phyloP scores from a whole-genome alignment of 2,113 vertebrate genomes.

The Engystomops pustulosus region DNA sequence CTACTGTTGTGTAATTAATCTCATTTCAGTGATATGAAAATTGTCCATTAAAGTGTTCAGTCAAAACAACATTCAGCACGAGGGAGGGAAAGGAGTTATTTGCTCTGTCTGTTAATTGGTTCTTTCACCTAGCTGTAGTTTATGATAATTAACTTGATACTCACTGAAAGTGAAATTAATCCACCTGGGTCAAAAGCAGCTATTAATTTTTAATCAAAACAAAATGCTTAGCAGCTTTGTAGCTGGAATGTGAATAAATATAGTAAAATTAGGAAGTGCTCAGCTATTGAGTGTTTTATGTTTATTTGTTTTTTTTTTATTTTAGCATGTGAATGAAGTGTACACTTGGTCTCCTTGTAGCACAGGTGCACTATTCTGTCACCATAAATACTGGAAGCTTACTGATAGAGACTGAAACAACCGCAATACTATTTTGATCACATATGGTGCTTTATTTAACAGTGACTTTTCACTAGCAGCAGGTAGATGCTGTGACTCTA shows the following conservation, averaged over 20 bases:
- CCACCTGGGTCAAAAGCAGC: constrained; percentile 79
- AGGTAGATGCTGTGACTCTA: background rate
- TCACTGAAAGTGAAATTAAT: constrained; percentile 78
- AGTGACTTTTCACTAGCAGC: background rate
- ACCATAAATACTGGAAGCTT: background rate
- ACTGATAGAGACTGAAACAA: background rate
- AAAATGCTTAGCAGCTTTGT: constrained; percentile 74
- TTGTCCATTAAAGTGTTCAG: constrained; percentile 67
- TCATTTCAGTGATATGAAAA: constrained; percentile 64
- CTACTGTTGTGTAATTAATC: constrained; percentile 68
- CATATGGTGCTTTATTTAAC: background rate
- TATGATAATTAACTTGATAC: constrained; percentile 79
- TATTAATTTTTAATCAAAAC: constrained; percentile 84
- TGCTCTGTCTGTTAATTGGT: constrained; percentile 75
- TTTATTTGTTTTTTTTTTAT: constrained; percentile 19
- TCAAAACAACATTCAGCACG: constrained; percentile 67
- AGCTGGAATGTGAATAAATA: constrained; percentile 70
- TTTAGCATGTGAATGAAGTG: background rate
- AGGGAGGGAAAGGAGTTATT: constrained; percentile 65
- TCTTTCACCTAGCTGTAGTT: constrained; percentile 79
- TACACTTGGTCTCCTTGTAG: background rate
- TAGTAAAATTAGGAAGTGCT: constrained; percentile 45
- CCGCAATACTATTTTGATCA: background rate
- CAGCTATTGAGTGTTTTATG: constrained; percentile 34
- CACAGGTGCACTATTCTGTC: background rate